These are phyloP conservation scores for Dasyprocta punctata DNA, from an alignment of 2,113 vertebrate genomes.

Conservation along the genomic window DNA sequence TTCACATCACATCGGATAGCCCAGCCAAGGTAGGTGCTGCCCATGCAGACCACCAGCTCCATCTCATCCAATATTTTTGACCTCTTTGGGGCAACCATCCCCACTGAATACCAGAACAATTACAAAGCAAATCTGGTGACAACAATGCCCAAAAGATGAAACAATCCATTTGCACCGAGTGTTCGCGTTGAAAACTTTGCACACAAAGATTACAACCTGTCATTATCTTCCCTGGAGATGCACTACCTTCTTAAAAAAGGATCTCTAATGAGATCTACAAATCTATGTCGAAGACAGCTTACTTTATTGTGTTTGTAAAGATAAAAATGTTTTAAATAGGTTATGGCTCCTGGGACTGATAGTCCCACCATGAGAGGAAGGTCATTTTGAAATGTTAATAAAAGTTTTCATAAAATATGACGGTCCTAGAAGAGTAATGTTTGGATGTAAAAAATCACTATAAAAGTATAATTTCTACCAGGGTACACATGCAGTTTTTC, in stretches of 20 bases:
- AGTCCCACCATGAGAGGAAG: constrained; percentile 82
- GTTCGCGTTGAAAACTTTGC: constrained; percentile 81
- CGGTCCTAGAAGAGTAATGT: constrained; percentile 78
- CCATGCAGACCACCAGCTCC: neutral
- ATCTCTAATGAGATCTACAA: constrained; percentile 87
- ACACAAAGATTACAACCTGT: constrained; percentile 81
- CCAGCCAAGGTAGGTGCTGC: neutral
- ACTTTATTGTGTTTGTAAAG: constrained; percentile 87
- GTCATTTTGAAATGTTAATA: constrained; percentile 86
- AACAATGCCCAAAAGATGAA: constrained; percentile 71
- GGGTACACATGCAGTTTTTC: constrained; percentile 63
- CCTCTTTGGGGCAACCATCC: neutral
- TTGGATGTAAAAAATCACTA: constrained; percentile 78
- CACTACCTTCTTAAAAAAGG: constrained; percentile 83
- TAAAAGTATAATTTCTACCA: constrained; percentile 77
- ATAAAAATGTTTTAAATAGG: constrained; percentile 86
- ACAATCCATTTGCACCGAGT: constrained; percentile 70
- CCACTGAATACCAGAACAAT: neutral
- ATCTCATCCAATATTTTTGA: neutral
- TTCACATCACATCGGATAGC: neutral
- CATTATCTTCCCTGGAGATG: constrained; percentile 79
- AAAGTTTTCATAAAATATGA: constrained; percentile 88
- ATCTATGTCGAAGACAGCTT: constrained; percentile 83
- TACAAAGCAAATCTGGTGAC: constrained; percentile 59
- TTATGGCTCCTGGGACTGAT: constrained; percentile 84